Conservation (phyloP, 2,113 vertebrate species). For the Centropus bengalensis region DNA sequence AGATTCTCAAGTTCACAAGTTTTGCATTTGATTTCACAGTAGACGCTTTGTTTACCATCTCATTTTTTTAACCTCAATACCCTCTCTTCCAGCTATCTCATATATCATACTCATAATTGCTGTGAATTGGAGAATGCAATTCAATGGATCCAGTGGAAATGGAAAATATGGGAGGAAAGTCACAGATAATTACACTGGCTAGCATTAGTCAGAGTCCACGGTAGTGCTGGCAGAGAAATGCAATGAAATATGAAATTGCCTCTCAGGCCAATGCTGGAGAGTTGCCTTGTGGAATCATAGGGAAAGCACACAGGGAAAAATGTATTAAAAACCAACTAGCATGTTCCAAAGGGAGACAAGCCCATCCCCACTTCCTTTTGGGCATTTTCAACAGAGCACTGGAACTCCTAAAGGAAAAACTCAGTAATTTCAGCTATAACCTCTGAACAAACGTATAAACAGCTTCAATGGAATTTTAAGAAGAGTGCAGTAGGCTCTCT, state of each 20-base stretch:
- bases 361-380: not conserved
- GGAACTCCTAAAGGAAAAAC: conserved; percentile 29
- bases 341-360: not conserved
- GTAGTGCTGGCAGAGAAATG: conserved; percentile 24
- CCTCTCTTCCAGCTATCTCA: not conserved
- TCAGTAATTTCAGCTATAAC: not conserved
- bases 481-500: not conserved
- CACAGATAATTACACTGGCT: conserved; percentile 38
- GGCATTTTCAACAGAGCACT: not conserved
- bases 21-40: not conserved
- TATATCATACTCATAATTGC: not conserved
- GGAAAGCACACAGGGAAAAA: conserved; percentile 2
- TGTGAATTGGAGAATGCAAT: not conserved
- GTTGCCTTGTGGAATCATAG: conserved; percentile 1
- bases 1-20: not conserved
- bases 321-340: not conserved
- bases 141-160: not conserved
- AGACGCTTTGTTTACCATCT: not conserved
- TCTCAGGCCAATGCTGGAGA: conserved; percentile 22
- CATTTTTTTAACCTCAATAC: not conserved
- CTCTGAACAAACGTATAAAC: not conserved
- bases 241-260: conserved; percentile 42
- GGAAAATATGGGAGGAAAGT: not conserved
- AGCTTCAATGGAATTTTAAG: not conserved
- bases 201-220: conserved; percentile 28